Conservation (phyloP, 2,888 invertebrate genomes). For the Drosophila cognata region DNA sequence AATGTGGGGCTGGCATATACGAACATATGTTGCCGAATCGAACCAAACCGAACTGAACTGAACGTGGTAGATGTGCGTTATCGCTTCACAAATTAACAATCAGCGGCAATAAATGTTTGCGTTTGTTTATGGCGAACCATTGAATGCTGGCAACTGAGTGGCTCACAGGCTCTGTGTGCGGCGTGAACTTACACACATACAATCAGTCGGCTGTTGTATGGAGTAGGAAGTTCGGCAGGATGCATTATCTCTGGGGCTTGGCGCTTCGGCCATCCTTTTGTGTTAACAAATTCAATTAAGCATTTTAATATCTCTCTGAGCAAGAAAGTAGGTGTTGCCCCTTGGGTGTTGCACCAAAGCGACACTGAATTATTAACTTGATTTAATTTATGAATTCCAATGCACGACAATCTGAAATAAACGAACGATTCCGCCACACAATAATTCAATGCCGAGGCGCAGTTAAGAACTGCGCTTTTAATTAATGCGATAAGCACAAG, state of each 20-base stretch:
- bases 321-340: constrained; percentile 63
- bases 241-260: constrained; percentile 49
- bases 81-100: constrained; percentile 84
- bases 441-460: constrained; percentile 32
- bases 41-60: not conserved
- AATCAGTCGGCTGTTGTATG: constrained; percentile 19
- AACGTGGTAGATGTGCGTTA: constrained; percentile 60
- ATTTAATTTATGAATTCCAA: constrained; percentile 78
- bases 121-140: constrained; percentile 77
- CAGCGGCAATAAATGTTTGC: constrained; percentile 80
- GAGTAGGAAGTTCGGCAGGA: constrained; percentile 10
- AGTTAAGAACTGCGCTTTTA: constrained; percentile 37
- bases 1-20: constrained; percentile 31
- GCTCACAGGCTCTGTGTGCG: constrained; percentile 25
- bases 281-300: constrained; percentile 80
- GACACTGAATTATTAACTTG: constrained; percentile 81
- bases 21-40: constrained; percentile 10
- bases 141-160: constrained; percentile 23
- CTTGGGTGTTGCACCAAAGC: constrained; percentile 48
- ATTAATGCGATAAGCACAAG: constrained; percentile 40
- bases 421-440: constrained; percentile 26
- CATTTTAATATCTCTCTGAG: constrained; percentile 75
- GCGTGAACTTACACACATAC: constrained; percentile 45
- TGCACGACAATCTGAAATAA: constrained; percentile 13
- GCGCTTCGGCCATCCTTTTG: constrained; percentile 41